Base-by-base conservation (phyloP, 2,888 invertebrate species). In the Heliconius erato region DNA sequence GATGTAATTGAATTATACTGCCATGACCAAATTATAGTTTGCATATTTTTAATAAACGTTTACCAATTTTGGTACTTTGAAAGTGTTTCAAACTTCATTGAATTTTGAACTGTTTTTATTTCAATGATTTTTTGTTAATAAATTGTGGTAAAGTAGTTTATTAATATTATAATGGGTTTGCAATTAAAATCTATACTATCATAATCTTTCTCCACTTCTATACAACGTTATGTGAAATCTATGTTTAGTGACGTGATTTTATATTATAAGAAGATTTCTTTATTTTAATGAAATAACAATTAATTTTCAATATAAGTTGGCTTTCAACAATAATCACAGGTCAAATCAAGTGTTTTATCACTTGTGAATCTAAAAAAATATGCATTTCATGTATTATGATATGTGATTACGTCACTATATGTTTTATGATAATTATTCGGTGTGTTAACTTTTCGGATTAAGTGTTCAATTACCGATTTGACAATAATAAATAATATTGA, bases 401-500 rank as follows among this genome's bases (percentile, higher is more conserved):
- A 74, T 28, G 49, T 35, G 14, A n/a, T 76, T 76, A 35, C 9
- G n/a, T 63, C 59, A 35, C 76, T 35, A 35, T 35, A 63, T 16
- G n/a, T 76, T n/a, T 76, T 35, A 16, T 76, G 35, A 35, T 59
- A 59, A 76, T 32, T 63, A 63, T 59, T 40, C 35, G n/a, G 59
- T 76, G 76, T 76, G 59, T 76, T 76, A 63, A 76, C 32, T 32
- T 40, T n/a, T 78, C 40, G 77, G 26, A 79, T 40, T 83, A 76
- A 78, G 85, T 87, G 83, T 85, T 88, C 86, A 88, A 89, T 88
- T 89, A 88, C 88, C 85, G 85, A 87, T 86, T 89, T 89, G 90
- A 91, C 90, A 91, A 91, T 91, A 91, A 91, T 87, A 86, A 91
- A 91, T 87, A 86, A 87, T 86, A 85, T 85, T 85, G 85, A 74